phyloP scores from a whole-genome alignment of 2,797 vertebrate species.

The Discoglossus pictus region DNA sequence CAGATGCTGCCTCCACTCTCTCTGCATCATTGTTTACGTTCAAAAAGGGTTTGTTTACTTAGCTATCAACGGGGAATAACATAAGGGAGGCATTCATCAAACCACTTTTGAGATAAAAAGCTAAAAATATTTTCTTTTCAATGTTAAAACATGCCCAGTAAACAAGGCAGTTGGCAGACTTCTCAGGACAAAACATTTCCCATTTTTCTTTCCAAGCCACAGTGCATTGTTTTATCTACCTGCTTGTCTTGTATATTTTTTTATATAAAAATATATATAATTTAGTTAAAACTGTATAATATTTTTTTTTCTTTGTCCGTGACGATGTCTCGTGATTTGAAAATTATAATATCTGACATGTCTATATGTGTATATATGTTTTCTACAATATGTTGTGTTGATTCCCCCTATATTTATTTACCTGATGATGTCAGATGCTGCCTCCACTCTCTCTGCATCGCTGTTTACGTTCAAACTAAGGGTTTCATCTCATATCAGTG shows the following conservation, averaged over 20 bases:
- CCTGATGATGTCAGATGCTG: no score
- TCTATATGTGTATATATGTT: no score
- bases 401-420: no score
- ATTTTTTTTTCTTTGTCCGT: no score
- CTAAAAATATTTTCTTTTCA: constrained; percentile 62
- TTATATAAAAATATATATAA: constrained; percentile 80
- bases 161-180: constrained; percentile 89
- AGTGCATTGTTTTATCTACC: constrained; percentile 97
- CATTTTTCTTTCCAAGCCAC: constrained; percentile 82
- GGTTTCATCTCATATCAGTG: no score
- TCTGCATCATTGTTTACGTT: no score
- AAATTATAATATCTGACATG: no score
- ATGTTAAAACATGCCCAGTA: constrained; percentile 75
- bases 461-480: no score
- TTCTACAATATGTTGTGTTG: no score
- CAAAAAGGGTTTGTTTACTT: constrained; percentile 84
- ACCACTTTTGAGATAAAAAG: constrained; percentile 68
- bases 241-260: constrained; percentile 84
- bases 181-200: constrained; percentile 94
- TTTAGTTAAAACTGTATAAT: constrained; percentile 77
- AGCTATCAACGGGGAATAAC: constrained; percentile 79
- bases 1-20: no score
- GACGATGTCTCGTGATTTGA: no score
- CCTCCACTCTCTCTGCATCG: no score
- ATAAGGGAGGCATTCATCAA: constrained; percentile 76